phyloP scores from a whole-genome alignment of 2,888 invertebrate genomes.

The Lepetodrilus schrolli region DNA sequence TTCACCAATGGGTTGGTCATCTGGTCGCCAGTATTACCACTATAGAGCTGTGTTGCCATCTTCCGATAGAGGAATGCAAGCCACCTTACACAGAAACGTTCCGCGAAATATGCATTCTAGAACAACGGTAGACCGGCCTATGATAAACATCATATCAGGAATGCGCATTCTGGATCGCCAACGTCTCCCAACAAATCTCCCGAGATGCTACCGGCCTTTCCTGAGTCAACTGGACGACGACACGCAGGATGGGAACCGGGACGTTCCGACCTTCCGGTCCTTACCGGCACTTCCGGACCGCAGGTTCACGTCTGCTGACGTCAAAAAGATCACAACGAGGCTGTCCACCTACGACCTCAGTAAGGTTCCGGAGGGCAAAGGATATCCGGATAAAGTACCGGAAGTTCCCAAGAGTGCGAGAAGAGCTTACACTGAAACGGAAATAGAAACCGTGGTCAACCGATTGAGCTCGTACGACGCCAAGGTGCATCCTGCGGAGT shows the following conservation, averaged over 20 bases:
- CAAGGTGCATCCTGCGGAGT: constrained; percentile 5
- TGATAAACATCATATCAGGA: background rate
- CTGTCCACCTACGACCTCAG: constrained; percentile 38
- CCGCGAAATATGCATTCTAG: background rate
- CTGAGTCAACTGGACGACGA: background rate
- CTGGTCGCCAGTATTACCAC: constrained; percentile 10
- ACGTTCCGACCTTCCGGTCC: background rate
- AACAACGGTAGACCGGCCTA: background rate
- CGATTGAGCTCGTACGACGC: background rate
- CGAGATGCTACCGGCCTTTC: constrained; percentile 4
- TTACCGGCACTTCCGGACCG: constrained; percentile 35
- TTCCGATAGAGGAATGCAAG: constrained; percentile 34
- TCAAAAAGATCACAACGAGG: constrained; percentile 34
- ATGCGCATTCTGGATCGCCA: background rate
- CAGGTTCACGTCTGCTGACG: constrained; percentile 35
- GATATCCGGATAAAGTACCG: background rate
- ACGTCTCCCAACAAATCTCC: background rate
- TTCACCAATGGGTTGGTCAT: constrained; percentile 10
- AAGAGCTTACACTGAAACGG: constrained; percentile 2
- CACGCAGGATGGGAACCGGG: background rate
- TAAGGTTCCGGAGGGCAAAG: background rate
- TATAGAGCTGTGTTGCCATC: constrained; percentile 33
- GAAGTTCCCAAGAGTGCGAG: background rate
- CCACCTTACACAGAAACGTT: constrained; percentile 30
- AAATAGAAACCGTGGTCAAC: background rate